Conservation (phyloP, 1,140 invertebrate species). For the Rhagoletis zephyria region DNA sequence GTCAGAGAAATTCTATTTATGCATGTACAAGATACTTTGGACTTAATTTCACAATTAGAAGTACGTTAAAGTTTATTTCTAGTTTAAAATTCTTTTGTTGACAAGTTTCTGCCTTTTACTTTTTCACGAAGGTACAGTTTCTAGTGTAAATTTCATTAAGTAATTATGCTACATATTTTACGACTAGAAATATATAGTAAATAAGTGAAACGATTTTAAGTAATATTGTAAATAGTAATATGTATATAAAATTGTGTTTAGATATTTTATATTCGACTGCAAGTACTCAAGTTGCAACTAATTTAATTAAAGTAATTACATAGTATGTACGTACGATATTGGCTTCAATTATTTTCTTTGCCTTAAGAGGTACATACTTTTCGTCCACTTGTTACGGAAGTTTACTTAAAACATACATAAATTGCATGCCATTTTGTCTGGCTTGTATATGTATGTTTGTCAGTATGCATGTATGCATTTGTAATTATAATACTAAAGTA, state of each 20-base stretch:
- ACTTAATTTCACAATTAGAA: not conserved
- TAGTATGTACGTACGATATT: not conserved
- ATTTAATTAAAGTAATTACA: not conserved
- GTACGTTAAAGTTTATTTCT: not conserved
- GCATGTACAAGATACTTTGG: not conserved
- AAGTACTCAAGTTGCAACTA: not conserved
- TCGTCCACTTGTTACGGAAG: not conserved
- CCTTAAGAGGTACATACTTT: no score
- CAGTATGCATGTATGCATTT: not conserved
- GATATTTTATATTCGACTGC: no score
- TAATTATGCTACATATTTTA: not conserved
- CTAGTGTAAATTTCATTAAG: constrained; percentile 24
- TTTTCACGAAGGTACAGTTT: not conserved
- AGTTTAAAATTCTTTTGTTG: constrained; percentile 30
- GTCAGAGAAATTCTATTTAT: not conserved
- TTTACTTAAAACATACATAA: constrained; percentile 10
- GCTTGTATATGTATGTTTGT: not conserved
- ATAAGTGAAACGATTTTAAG: not conserved
- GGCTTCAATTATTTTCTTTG: not conserved
- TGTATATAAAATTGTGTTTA: no score
- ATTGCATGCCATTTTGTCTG: not conserved
- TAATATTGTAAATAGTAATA: not conserved
- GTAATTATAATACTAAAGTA: constrained; percentile 31
- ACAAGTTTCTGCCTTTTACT: not conserved
- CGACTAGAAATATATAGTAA: not conserved